Evolutionary conservation across 2,888 invertebrate genomes (phyloP), one percentile per base, ranked within the genome.

Genomic region (Idaea straminata): DNA sequence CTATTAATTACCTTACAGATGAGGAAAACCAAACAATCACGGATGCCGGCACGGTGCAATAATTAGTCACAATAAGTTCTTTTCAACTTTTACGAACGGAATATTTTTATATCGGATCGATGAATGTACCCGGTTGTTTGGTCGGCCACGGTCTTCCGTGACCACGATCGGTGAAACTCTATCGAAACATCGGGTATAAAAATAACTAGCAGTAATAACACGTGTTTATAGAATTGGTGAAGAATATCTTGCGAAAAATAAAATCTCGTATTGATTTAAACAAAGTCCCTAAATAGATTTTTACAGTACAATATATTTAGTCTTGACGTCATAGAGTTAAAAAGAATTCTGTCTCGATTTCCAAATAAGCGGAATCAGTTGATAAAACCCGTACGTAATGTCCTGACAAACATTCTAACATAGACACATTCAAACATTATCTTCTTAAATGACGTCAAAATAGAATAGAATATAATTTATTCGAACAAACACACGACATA

Each of bases 51-150:
- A 47, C 62, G 58, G 61, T 60, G 15, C 65, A 60, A 59, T 35
- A 58, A 47, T 68, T 68, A 63, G 62, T 66, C 61, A 64, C 38
- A 62, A 62, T 16, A 59, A 61, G 63, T 62, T 63, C 63, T 64
- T 63, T 57, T 61, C 36, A 15, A 62, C 64, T 66, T 59, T 66
- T 66, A 64, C 62, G 62, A 59, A 64, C 7, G 65, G 64, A 66
- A 68, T 66, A 61, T 13, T 61, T 64, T 62, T 36, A 16, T 64
- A 35, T 61, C 47, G 4, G 3, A 47, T 47, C 13, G 47, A 47
- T 47, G 10, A 47, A 47, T 47, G 10, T 25, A 25, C 25, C 25
- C 25, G 25, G 25, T 25, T 25, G 25, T 1, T 25, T 25, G 25
- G 25, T 25, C 25, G 25, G 25, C 25, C n/a, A n/a, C n/a, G n/a